Conservation (phyloP, 2,797 vertebrate species). For the Chiroxiphia lanceolata region DNA sequence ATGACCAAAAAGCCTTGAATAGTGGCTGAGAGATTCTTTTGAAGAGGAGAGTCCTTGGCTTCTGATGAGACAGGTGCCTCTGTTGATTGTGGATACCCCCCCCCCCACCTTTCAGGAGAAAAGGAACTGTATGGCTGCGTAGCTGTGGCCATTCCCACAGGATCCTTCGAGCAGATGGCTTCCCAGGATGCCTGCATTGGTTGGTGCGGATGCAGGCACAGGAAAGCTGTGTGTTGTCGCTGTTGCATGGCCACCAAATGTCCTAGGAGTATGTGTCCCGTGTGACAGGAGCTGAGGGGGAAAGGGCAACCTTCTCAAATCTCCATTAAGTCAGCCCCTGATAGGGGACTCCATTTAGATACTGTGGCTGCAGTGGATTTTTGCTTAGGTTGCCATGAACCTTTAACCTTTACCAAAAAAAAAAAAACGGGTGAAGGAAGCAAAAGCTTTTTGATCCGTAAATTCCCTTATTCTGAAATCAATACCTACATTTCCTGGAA, state of each 20-base stretch:
- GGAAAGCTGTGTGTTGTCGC: background rate
- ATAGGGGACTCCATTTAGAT: background rate
- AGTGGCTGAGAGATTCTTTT: background rate
- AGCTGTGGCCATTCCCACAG: background rate
- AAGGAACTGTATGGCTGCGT: background rate
- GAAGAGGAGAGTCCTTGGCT: background rate
- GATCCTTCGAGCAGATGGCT: background rate
- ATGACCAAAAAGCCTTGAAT: background rate
- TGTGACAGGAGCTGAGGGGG: background rate
- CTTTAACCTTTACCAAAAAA: background rate
- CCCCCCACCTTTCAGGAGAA: background rate
- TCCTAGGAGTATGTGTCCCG: background rate
- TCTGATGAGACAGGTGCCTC: background rate
- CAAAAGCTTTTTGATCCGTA: constrained; percentile 24
- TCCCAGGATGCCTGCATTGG: background rate
- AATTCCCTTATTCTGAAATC: constrained; percentile 57
- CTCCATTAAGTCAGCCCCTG: background rate
- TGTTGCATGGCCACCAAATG: background rate
- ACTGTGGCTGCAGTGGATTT: background rate
- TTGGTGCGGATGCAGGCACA: background rate
- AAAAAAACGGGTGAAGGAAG: background rate
- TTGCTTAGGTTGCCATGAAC: background rate
- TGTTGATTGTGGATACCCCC: background rate
- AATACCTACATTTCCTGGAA: constrained; percentile 53
- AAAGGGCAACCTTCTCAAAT: background rate